Evolutionary conservation across 2,113 vertebrate species (phyloP).

Genomic region (Pseudopodoces humilis): DNA sequence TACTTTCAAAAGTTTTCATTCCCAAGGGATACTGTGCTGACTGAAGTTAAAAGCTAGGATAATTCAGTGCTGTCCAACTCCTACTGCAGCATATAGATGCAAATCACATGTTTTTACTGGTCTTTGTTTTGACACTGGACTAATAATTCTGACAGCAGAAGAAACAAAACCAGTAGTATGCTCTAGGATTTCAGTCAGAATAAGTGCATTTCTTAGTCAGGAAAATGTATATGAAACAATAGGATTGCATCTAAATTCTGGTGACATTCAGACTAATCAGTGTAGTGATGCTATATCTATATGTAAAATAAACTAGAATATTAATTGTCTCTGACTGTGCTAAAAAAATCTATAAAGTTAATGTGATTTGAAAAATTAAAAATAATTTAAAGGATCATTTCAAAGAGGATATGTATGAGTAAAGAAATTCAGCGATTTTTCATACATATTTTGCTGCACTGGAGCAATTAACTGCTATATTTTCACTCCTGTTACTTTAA

Average conservation of each 20-base stretch:
- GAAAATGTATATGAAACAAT: neutral
- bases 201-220: neutral
- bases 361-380: neutral
- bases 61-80: neutral
- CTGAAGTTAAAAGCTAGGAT: neutral
- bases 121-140: neutral
- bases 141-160: neutral
- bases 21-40: neutral
- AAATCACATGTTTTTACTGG: neutral
- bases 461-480: neutral
- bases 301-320: neutral
- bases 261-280: neutral
- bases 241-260: neutral
- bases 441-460: neutral
- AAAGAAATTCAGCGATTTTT: constrained; percentile 2
- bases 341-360: neutral
- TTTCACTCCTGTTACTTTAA: neutral
- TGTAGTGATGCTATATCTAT: neutral
- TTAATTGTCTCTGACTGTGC: neutral
- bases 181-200: neutral
- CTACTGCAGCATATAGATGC: neutral
- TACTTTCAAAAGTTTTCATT: neutral
- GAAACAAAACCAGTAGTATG: neutral
- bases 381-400: neutral
- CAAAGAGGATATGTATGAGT: neutral